Evolutionary conservation across 2,113 vertebrate species (phyloP).

Genomic region (Anhinga rufa): DNA sequence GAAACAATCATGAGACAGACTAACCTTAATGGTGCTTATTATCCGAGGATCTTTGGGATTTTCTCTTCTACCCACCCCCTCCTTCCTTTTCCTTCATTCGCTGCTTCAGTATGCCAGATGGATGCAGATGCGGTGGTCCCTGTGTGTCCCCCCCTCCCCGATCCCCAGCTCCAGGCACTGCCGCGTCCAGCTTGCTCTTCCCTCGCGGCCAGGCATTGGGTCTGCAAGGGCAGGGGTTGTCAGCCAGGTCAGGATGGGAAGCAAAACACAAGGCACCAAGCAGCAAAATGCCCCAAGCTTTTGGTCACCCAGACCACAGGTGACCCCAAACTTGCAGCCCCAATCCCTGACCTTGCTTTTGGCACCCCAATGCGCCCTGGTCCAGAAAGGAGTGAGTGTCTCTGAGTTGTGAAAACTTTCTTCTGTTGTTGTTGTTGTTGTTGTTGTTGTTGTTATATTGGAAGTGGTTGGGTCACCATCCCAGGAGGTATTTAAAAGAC

Average conservation of each 20-base stretch:
- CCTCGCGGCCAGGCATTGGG: not conserved
- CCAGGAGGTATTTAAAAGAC: not conserved
- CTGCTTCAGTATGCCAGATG: slow-evolving; percentile 30
- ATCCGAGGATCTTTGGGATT: slow-evolving; percentile 67
- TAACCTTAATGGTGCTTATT: slow-evolving; percentile 75
- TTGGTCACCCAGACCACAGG: not conserved
- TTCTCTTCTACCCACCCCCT: slow-evolving; percentile 18
- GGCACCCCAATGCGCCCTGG: not conserved
- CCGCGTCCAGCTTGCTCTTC: not conserved
- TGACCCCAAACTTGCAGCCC: not conserved
- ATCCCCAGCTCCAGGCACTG: not conserved
- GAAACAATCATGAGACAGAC: slow-evolving; percentile 73
- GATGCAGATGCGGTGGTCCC: not conserved
- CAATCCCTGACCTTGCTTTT: not conserved
- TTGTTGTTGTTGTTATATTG: too few relatives aligned
- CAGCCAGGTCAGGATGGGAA: not conserved
- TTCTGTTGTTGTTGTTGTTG: not conserved
- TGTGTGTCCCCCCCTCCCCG: not conserved
- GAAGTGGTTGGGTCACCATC: not conserved
- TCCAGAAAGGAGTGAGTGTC: not conserved
- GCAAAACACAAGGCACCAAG: not conserved
- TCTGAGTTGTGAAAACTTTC: not conserved
- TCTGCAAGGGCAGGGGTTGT: not conserved
- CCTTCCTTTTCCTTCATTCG: not conserved
- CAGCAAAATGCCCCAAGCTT: not conserved